Percentiles rank a stretch among this genome's conserved stretches.
Evolutionary conservation across 2,797 vertebrate species (phyloP).

Genomic region (Onychomys leucogaster): DNA sequence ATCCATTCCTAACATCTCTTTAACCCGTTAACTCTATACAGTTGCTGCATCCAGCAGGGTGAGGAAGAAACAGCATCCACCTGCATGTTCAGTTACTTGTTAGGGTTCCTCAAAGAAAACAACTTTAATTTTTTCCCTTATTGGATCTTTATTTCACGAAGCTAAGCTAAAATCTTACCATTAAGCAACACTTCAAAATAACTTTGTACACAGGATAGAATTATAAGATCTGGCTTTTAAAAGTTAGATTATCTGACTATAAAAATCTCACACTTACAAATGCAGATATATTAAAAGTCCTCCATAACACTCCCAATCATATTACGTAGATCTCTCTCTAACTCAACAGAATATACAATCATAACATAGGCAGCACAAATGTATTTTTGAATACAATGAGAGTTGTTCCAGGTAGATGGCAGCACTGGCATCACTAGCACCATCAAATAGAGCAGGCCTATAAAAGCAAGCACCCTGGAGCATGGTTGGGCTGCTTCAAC

Average conservation of each 20-base stretch:
- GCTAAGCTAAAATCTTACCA: background rate
- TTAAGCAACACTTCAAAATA: background rate
- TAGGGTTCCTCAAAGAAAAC: background rate
- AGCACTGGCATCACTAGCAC: background rate
- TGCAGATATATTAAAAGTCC: background rate
- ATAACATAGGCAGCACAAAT: background rate
- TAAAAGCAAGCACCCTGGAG: background rate
- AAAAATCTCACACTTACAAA: constrained; percentile 26
- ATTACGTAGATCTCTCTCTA: background rate
- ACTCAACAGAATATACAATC: background rate
- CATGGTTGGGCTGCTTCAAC: background rate
- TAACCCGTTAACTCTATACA: background rate
- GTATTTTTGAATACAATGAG: background rate
- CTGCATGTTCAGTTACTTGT: background rate
- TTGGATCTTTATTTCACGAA: background rate
- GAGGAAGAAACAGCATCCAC: background rate
- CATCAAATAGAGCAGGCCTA: background rate
- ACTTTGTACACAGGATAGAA: background rate
- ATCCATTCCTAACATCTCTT: background rate
- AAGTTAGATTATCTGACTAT: background rate
- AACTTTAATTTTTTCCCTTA: background rate
- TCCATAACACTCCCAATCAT: background rate
- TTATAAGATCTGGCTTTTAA: background rate
- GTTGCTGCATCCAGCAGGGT: background rate
- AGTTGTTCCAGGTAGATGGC: background rate